Evolutionary conservation across 2,797 vertebrate genomes (phyloP).

Genomic region (Oryzias sinensis): DNA sequence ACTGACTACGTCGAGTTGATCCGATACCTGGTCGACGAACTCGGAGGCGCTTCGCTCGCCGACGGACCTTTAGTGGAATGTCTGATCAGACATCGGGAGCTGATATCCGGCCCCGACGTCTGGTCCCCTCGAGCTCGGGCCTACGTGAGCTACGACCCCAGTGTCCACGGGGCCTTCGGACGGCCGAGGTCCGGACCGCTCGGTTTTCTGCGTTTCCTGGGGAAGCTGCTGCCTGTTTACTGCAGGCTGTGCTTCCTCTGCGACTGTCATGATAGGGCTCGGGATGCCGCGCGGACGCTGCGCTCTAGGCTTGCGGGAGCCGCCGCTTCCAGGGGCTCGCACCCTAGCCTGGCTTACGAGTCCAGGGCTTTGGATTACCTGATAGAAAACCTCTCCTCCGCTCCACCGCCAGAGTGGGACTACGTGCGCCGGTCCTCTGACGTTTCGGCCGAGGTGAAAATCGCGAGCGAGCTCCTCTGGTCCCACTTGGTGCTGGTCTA

Average conservation of each 20-base stretch:
- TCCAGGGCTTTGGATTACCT: slow-evolving; percentile 1
- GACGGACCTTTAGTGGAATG: slow-evolving; percentile 16
- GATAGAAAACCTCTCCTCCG: neutral
- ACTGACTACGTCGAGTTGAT: neutral
- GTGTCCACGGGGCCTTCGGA: neutral
- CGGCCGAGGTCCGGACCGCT: accelerated
- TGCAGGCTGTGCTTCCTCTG: slow-evolving; percentile 15
- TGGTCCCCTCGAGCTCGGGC: neutral
- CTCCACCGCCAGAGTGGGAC: accelerated
- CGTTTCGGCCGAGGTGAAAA: neutral
- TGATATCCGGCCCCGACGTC: neutral
- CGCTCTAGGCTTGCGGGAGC: accelerated
- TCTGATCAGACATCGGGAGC: slow-evolving; percentile 5
- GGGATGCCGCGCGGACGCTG: accelerated
- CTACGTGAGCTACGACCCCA: neutral
- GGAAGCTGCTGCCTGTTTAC: slow-evolving; percentile 3
- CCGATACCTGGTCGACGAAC: neutral
- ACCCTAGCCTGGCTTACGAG: neutral
- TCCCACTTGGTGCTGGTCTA: slow-evolving; percentile 28
- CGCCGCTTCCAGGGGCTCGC: too few relatives aligned
- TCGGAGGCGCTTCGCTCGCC: accelerated
- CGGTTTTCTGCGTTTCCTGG: accelerated
- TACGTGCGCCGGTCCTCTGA: neutral
- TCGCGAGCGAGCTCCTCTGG: slow-evolving; percentile 16
- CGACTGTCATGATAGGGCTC: accelerated